A percentile compares a stretch with the other conserved stretches of the same genome.
phyloP scores from a whole-genome alignment of 2,113 vertebrate genomes.

The Phyllostomus discolor region DNA sequence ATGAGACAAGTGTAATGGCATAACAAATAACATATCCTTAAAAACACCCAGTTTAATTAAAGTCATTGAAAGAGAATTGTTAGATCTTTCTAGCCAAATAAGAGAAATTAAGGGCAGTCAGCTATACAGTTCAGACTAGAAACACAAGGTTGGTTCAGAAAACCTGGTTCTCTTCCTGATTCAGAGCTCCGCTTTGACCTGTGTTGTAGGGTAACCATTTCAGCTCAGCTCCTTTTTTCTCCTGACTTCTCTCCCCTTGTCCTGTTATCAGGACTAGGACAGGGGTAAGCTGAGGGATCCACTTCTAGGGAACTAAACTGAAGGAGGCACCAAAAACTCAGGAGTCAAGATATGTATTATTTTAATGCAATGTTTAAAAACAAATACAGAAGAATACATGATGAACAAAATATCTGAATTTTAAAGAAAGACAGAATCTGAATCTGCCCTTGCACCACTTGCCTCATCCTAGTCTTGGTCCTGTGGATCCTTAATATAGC shows the following conservation, averaged over 20 bases:
- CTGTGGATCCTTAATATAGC: background rate
- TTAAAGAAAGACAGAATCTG: background rate
- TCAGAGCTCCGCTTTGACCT: background rate
- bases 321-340: background rate
- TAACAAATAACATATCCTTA: too few species aligned
- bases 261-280: background rate
- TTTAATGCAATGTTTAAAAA: background rate
- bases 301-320: background rate
- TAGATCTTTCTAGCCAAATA: background rate
- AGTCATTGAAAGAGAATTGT: background rate
- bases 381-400: background rate
- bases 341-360: background rate
- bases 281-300: background rate
- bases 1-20: too few species aligned
- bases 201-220: background rate
- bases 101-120: background rate
- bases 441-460: background rate
- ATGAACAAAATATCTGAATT: background rate
- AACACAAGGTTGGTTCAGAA: background rate
- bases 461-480: background rate
- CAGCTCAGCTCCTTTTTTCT: background rate
- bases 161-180: background rate
- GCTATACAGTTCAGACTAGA: background rate
- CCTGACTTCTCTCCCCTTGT: background rate
- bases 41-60: slow-evolving; percentile 18